phyloP scores from a whole-genome alignment of 2,797 vertebrate genomes.

The Premnoplex brunnescens region DNA sequence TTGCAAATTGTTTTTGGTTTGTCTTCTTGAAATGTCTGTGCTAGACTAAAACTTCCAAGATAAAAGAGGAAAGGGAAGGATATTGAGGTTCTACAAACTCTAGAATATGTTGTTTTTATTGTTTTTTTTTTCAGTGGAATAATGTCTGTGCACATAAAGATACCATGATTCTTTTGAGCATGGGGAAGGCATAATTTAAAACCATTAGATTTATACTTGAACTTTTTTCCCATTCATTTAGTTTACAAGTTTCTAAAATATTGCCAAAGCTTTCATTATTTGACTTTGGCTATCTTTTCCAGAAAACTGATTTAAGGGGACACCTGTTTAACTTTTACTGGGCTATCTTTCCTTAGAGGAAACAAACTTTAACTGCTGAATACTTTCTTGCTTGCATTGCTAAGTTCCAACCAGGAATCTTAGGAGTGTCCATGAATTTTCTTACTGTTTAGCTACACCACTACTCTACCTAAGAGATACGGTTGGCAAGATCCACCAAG shows the following conservation, averaged over 20 bases:
- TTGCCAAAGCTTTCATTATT: background rate
- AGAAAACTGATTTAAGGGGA: background rate
- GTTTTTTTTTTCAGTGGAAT: background rate
- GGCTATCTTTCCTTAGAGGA: background rate
- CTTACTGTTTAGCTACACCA: background rate
- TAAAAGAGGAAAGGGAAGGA: background rate
- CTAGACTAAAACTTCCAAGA: background rate
- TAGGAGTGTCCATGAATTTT: background rate
- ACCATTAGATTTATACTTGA: background rate
- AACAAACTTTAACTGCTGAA: background rate
- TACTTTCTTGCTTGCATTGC: background rate
- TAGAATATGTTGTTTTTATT: background rate
- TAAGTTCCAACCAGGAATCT: background rate
- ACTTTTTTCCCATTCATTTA: background rate
- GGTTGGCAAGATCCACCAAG: background rate
- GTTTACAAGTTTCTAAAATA: background rate
- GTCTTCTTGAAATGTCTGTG: background rate
- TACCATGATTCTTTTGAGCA: background rate
- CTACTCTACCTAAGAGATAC: background rate
- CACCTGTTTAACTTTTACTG: background rate
- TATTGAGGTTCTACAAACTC: background rate
- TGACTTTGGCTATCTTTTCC: background rate
- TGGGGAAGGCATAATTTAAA: background rate
- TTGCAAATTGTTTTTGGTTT: background rate
- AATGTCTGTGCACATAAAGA: background rate